These are phyloP conservation scores for Lethrus apterus DNA, from an alignment of 1,140 invertebrate species.

Conservation along the genomic window DNA sequence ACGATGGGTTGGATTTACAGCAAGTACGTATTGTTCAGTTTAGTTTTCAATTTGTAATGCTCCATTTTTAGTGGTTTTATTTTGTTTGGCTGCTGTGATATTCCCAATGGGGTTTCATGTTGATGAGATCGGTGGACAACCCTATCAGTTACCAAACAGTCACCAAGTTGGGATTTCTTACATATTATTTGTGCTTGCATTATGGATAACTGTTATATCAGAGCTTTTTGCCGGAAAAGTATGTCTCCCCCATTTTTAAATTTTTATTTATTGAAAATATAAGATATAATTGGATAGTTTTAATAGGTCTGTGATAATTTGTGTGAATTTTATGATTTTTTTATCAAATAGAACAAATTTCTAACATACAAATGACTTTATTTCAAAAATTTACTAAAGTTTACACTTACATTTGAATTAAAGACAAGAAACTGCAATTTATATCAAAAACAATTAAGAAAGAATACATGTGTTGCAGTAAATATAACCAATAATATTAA, in stretches of 20 bases:
- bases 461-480: too few species aligned
- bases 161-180: conserved; percentile 94
- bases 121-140: conserved; percentile 90
- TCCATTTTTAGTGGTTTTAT: conserved; percentile 80
- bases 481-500: too few species aligned
- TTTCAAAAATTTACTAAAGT: too few species aligned
- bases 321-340: too few species aligned
- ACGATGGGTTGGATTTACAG: conserved; percentile 90
- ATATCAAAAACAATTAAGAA: too few species aligned
- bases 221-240: conserved; percentile 97
- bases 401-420: too few species aligned
- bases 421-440: too few species aligned
- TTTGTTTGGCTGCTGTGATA: conserved; percentile 89
- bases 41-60: conserved; percentile 11
- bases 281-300: too few species aligned
- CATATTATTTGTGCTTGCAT: conserved; percentile 86
- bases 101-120: conserved; percentile 95
- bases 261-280: too few species aligned
- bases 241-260: conserved; percentile 87
- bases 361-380: too few species aligned
- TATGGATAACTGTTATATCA: conserved; percentile 95
- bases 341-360: too few species aligned
- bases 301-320: too few species aligned
- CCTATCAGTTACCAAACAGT: conserved; percentile 90
- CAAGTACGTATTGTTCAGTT: conserved; percentile 58